Evolutionary conservation across 2,888 invertebrate species (phyloP).

Genomic region (Drosophila flavopinicola): DNA sequence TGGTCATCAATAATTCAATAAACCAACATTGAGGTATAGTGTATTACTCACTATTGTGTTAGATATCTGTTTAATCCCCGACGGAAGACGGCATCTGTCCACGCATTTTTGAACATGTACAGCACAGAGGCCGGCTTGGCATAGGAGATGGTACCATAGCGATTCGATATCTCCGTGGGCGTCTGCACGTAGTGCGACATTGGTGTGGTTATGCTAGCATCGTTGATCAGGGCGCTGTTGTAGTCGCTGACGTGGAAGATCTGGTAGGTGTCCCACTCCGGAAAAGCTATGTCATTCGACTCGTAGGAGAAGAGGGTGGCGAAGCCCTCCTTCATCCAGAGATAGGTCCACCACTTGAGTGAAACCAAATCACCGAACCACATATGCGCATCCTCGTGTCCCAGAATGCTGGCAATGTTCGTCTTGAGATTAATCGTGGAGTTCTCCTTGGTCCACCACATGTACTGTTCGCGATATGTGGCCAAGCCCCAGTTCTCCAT

Average conservation of each 20-base stretch:
- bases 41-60: conserved; percentile 57
- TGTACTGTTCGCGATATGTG: conserved; percentile 85
- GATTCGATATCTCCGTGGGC: conserved; percentile 92
- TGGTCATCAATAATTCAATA: background rate
- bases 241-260: conserved; percentile 90
- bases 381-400: conserved; percentile 88
- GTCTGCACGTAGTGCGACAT: conserved; percentile 92
- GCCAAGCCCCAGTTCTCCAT: conserved; percentile 98
- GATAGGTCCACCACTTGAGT: conserved; percentile 89
- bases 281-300: conserved; percentile 82
- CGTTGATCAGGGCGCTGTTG: conserved; percentile 61
- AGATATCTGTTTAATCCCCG: conserved; percentile 64
- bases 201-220: conserved; percentile 83
- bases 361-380: conserved; percentile 92
- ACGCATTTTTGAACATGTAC: conserved; percentile 73
- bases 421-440: conserved; percentile 77
- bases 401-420: conserved; percentile 85
- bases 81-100: conserved; percentile 61
- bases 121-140: conserved; percentile 86
- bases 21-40: too few species aligned
- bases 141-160: conserved; percentile 93
- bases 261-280: conserved; percentile 89
- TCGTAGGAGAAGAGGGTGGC: conserved; percentile 81
- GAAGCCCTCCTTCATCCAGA: conserved; percentile 91
- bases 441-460: conserved; percentile 74